These are phyloP conservation scores for Heliconius aoede DNA, from an alignment of 2,888 invertebrate species.

Conservation along the genomic window DNA sequence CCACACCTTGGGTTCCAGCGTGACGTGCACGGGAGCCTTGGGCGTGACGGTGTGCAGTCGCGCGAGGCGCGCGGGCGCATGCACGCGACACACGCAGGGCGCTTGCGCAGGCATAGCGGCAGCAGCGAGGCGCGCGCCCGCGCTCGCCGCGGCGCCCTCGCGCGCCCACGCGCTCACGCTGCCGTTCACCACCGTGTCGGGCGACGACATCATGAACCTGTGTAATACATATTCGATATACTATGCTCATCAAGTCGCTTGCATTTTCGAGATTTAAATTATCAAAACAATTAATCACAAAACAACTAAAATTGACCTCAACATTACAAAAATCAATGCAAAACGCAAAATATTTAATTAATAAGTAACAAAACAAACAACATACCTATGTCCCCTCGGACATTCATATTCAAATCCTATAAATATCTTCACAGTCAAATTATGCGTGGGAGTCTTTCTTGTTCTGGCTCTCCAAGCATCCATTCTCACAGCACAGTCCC, in stretches of 20 bases:
- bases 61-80: constrained; percentile 54
- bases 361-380: background rate
- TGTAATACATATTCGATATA: no score
- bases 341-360: background rate
- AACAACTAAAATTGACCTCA: no score
- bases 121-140: constrained; percentile 92
- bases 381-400: constrained; percentile 92
- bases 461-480: constrained; percentile 46
- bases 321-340: background rate
- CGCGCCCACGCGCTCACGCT: constrained; percentile 90
- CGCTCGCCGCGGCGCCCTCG: constrained; percentile 89
- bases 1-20: constrained; percentile 89
- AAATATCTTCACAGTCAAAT: constrained; percentile 93
- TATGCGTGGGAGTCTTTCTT: constrained; percentile 62
- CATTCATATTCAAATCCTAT: constrained; percentile 99
- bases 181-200: constrained; percentile 91
- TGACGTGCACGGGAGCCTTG: constrained; percentile 95
- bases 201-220: constrained; percentile 90
- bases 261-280: no score
- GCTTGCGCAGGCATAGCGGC: constrained; percentile 95
- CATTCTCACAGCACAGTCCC: constrained; percentile 87
- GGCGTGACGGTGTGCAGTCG: constrained; percentile 85
- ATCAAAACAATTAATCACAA: no score
- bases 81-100: constrained; percentile 84
- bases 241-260: no score